Conservation (phyloP, 2,888 invertebrate species). For the Ormyrus nitidulus region DNA sequence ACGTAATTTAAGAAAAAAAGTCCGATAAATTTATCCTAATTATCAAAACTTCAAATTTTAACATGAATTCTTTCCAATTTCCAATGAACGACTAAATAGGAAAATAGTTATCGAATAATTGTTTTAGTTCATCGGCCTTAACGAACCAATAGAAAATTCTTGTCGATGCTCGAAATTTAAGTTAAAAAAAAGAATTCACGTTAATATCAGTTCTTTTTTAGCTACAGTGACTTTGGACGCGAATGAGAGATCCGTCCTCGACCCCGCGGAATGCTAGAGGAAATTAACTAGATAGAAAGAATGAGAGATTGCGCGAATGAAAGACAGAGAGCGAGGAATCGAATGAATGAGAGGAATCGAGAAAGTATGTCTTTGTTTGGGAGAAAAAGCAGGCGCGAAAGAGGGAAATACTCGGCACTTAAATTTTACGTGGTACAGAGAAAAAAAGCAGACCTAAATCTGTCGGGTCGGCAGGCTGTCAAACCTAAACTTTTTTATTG, state of each 20-base stretch:
- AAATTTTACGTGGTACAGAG: slow-evolving; percentile 60
- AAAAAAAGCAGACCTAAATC: slow-evolving; percentile 58
- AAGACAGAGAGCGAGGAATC: slow-evolving; percentile 30
- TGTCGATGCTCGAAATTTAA: background rate
- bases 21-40: no score
- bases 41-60: no score
- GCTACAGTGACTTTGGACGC: slow-evolving; percentile 59
- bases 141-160: no score
- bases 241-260: slow-evolving; percentile 54
- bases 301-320: slow-evolving; percentile 28
- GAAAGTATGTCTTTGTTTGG: slow-evolving; percentile 11
- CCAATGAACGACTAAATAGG: no score
- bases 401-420: slow-evolving; percentile 67
- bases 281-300: background rate
- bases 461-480: slow-evolving; percentile 68
- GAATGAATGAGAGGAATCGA: slow-evolving; percentile 6
- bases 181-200: slow-evolving; percentile 36
- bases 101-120: no score
- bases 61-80: no score
- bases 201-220: slow-evolving; percentile 28
- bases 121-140: no score
- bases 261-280: slow-evolving; percentile 30
- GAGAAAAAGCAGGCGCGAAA: slow-evolving; percentile 40
- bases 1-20: no score
- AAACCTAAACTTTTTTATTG: slow-evolving; percentile 67